Base-by-base conservation (phyloP, 2,888 invertebrate genomes). In the Melanostoma scalare region DNA sequence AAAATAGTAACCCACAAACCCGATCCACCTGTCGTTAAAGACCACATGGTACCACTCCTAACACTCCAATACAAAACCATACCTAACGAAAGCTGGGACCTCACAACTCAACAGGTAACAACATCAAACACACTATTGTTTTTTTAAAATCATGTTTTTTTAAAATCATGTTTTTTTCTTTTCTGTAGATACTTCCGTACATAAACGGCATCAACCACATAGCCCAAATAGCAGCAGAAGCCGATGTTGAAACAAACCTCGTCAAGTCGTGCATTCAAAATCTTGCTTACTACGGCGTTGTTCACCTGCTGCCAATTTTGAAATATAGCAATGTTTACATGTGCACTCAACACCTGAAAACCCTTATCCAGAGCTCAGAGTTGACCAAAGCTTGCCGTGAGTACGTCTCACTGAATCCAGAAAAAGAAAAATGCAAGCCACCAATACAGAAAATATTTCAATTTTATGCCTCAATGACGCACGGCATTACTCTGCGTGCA, bases 201-300 rank as follows among this genome's bases (percentile, higher is more conserved):
- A 96, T 99, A 61, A 96, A 98, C 91, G 98, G 98, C 0, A 96
- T 96, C 88, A 97, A 97, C 91, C 98, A 98, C 90, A 94, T 98
- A 3, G 94, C 96, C 0, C 95, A 96, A 88, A 98, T 99, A 85
- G 96, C 98, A 0, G 94, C 95, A 0, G 95, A 97, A 88, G 96
- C 98, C 0, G 97, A 98, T 88, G 97, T 99, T 0, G 98, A 98
- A 89, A 96, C 96, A 86, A 96, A 97, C 90, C 93, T 98, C 40
- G 98, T 98, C 0, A 98, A 98, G 91, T 96, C 97, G 0, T 98
- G 98, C 90, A 94, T 98, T 74, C 98, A 98, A 90, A 98, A 98
- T 92, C 92, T 98, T 85, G 94, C 96, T 86, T 98, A 95, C 89
- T 95, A 95, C 87, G 94, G 94, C 33, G 94, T 94, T 75, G 94